phyloP scores from a whole-genome alignment of 2,797 vertebrate species.

The Anniella stebbinsi region DNA sequence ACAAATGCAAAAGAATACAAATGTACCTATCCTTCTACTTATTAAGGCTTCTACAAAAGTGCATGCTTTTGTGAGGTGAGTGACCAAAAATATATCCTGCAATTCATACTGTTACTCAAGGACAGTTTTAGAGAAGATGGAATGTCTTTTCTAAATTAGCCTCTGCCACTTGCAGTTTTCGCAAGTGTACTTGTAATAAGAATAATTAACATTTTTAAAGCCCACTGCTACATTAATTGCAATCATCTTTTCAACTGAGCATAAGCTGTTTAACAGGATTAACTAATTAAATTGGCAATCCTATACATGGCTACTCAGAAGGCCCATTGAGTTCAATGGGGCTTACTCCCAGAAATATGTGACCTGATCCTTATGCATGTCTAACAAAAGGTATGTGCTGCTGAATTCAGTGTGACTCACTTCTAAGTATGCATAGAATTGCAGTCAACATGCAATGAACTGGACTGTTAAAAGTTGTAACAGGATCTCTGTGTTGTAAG shows the following conservation, averaged over 20 bases:
- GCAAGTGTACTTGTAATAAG: background rate
- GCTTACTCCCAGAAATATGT: too few species aligned
- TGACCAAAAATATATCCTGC: too few species aligned
- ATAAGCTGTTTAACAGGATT: background rate
- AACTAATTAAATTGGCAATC: background rate
- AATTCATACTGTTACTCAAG: background rate
- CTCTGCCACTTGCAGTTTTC: background rate
- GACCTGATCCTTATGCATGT: background rate
- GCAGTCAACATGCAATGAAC: background rate
- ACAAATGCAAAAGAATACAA: background rate
- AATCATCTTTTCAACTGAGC: background rate
- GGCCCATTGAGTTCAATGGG: background rate
- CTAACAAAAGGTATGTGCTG: background rate
- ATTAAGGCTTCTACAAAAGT: background rate
- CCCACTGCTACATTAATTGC: background rate
- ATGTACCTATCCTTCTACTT: background rate
- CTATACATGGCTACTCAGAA: background rate
- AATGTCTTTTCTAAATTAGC: background rate
- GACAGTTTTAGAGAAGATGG: too few species aligned
- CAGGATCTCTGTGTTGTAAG: background rate
- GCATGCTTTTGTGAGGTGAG: background rate
- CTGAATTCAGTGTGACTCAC: background rate
- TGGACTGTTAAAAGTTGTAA: background rate
- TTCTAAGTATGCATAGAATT: background rate
- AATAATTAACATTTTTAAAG: background rate